Conservation (phyloP, 2,888 invertebrate species). For the Apotomis capreana region DNA sequence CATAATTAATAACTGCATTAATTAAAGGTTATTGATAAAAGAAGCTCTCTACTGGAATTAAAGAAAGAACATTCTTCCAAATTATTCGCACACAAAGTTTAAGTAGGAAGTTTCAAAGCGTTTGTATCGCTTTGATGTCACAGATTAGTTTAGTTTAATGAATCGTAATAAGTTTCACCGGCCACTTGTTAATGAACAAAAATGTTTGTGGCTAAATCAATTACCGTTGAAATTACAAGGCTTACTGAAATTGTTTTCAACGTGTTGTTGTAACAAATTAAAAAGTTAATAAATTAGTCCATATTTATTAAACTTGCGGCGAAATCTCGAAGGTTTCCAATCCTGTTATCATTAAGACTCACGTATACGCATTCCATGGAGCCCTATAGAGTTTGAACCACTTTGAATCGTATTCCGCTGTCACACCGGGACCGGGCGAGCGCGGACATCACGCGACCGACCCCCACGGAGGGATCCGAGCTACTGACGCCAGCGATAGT, state of each 20-base stretch:
- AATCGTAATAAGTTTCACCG: constrained; percentile 26
- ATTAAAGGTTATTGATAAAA: constrained; percentile 15
- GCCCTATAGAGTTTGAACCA: constrained; percentile 34
- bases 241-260: constrained; percentile 21
- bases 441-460: constrained; percentile 57
- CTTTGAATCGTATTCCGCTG: constrained; percentile 43
- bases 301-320: constrained; percentile 13
- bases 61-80: constrained; percentile 25
- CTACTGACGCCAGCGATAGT: constrained; percentile 63
- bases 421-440: constrained; percentile 26
- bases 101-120: constrained; percentile 36
- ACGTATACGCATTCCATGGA: constrained; percentile 32
- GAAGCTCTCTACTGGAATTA: constrained; percentile 7
- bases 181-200: constrained; percentile 18
- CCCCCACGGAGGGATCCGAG: constrained; percentile 66
- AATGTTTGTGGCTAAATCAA: constrained; percentile 11
- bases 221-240: constrained; percentile 18
- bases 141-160: constrained; percentile 34
- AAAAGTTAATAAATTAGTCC: neutral
- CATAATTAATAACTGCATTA: neutral
- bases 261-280: neutral
- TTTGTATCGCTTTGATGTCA: constrained; percentile 35
- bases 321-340: constrained; percentile 34
- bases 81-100: constrained; percentile 32
- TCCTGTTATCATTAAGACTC: constrained; percentile 29